Conservation (phyloP, 2,888 invertebrate genomes). For the Amblyjoppa fuscipennis region DNA sequence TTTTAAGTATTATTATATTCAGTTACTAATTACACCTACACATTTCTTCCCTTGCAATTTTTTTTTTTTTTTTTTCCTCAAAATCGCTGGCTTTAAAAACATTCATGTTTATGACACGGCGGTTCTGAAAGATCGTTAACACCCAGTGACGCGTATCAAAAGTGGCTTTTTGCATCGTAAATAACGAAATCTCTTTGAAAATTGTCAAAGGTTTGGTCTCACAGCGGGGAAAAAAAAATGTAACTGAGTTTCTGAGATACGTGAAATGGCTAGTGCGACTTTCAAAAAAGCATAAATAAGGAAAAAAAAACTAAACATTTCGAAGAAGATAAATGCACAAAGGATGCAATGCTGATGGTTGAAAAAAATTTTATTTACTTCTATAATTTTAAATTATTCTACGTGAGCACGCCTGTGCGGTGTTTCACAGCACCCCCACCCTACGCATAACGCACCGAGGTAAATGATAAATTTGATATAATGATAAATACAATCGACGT, state of each 20-base stretch:
- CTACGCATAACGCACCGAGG: too few species aligned
- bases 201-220: constrained; percentile 42
- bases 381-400: too few species aligned
- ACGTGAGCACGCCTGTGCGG: too few species aligned
- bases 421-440: too few species aligned
- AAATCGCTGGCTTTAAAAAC: constrained; percentile 39
- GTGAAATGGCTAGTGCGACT: constrained; percentile 7
- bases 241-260: constrained; percentile 14
- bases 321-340: constrained; percentile 30
- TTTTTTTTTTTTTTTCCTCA: neutral
- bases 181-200: constrained; percentile 19
- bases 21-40: too few species aligned
- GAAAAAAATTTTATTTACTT: neutral
- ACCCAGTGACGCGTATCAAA: constrained; percentile 1
- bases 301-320: constrained; percentile 31
- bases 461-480: too few species aligned
- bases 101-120: constrained; percentile 19
- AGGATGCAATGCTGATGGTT: constrained; percentile 28
- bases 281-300: constrained; percentile 16
- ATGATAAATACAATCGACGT: too few species aligned
- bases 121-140: constrained; percentile 8
- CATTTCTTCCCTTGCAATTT: neutral
- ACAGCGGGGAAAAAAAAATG: constrained; percentile 21
- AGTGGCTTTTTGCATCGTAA: constrained; percentile 7
- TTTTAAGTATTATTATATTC: too few species aligned